phyloP scores from a whole-genome alignment of 2,888 invertebrate species.

The Drosophila lacicola region DNA sequence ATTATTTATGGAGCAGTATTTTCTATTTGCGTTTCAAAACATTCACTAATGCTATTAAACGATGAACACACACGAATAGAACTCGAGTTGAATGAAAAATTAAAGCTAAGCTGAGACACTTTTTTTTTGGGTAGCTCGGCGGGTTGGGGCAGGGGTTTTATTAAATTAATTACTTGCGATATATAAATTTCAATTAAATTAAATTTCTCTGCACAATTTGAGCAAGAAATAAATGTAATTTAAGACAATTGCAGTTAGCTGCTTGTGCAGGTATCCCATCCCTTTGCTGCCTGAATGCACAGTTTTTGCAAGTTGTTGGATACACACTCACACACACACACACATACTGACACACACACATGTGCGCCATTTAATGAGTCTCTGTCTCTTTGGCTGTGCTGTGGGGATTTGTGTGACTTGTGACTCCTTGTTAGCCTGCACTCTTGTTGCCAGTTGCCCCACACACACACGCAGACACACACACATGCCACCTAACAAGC shows the following conservation, averaged over 20 bases:
- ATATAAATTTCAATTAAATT: constrained; percentile 26
- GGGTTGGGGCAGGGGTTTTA: not conserved
- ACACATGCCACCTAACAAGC: constrained; percentile 65
- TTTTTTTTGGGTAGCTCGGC: not conserved
- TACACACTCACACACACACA: constrained; percentile 21
- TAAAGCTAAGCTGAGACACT: not conserved
- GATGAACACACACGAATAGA: constrained; percentile 20
- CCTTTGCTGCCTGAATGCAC: constrained; percentile 31
- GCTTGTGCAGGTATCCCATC: not conserved
- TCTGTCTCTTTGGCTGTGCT: constrained; percentile 14
- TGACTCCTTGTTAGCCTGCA: constrained; percentile 67
- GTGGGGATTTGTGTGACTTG: constrained; percentile 47
- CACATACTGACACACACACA: constrained; percentile 5
- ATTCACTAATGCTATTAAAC: constrained; percentile 68
- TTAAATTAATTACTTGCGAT: constrained; percentile 19
- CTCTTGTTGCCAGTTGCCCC: constrained; percentile 22
- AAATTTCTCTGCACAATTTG: constrained; percentile 26
- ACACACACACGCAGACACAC: too few species aligned
- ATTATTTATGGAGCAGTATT: constrained; percentile 65
- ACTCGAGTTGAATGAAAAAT: constrained; percentile 1
- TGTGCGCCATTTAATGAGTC: constrained; percentile 58
- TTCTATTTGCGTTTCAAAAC: constrained; percentile 40
- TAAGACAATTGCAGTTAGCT: constrained; percentile 27
- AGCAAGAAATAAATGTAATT: constrained; percentile 25
- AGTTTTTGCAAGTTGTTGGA: constrained; percentile 1